Conservation (phyloP, 1,140 invertebrate species). For the Calycopis cecrops region DNA sequence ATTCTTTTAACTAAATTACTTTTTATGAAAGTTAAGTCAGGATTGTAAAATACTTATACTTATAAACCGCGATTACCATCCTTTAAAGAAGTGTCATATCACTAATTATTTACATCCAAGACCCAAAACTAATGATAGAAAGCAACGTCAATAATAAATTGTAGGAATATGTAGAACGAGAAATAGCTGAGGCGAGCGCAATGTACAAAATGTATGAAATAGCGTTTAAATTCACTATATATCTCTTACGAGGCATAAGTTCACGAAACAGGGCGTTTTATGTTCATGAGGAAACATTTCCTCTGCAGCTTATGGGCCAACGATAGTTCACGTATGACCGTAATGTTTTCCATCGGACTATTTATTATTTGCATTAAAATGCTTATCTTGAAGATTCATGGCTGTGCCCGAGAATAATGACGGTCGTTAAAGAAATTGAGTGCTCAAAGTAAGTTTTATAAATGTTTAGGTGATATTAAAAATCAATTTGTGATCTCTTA, state of each 20-base stretch:
- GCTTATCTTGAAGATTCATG: slow-evolving; percentile 57
- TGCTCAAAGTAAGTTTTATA: slow-evolving; percentile 17
- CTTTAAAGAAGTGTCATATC: no score
- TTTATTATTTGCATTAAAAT: slow-evolving; percentile 49
- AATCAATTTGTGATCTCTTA: no score
- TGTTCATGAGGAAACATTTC: slow-evolving; percentile 44
- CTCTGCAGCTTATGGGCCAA: slow-evolving; percentile 36
- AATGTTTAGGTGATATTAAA: no score
- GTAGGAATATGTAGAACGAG: not conserved
- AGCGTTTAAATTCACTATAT: slow-evolving; percentile 15
- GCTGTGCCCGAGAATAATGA: slow-evolving; percentile 44
- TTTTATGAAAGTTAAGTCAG: no score
- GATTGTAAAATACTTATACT: no score
- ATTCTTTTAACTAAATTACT: no score
- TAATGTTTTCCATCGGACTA: slow-evolving; percentile 40
- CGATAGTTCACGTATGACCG: slow-evolving; percentile 50
- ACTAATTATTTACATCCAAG: no score
- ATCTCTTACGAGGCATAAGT: slow-evolving; percentile 15
- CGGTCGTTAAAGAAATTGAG: slow-evolving; percentile 56
- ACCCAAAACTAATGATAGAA: no score
- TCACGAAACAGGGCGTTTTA: slow-evolving; percentile 32
- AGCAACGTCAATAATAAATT: not conserved
- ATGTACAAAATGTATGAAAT: not conserved
- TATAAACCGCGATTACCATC: no score
- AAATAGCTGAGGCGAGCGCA: no score